phyloP scores from a whole-genome alignment of 2,113 vertebrate species.

The Rhinopomastus cyanomelas region DNA sequence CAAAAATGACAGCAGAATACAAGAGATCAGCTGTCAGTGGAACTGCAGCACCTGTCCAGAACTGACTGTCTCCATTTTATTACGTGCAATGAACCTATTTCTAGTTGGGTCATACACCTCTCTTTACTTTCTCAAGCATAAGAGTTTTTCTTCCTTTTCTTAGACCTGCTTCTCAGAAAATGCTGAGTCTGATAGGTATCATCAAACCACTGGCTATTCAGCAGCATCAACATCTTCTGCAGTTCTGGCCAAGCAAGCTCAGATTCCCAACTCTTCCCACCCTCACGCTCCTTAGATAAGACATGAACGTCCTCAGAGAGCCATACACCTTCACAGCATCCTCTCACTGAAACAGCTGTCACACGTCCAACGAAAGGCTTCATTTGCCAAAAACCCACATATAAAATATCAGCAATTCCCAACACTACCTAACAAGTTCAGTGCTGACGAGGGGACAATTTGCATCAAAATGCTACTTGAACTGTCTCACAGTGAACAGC shows the following conservation, averaged over 20 bases:
- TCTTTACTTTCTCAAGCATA: not conserved
- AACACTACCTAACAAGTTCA: not conserved
- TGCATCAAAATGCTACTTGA: not conserved
- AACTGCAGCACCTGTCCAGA: not conserved
- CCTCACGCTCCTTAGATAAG: not conserved
- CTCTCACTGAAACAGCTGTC: not conserved
- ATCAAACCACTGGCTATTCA: not conserved
- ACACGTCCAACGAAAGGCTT: not conserved
- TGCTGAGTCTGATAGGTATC: not conserved
- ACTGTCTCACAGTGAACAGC: not conserved
- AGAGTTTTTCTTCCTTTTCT: not conserved
- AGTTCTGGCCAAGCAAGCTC: not conserved
- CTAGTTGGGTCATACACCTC: not conserved
- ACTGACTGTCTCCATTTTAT: not conserved
- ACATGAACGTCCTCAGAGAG: not conserved
- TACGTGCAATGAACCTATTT: not conserved
- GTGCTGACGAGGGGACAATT: not conserved
- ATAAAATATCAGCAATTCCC: not conserved
- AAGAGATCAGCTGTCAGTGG: not conserved
- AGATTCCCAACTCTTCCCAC: not conserved
- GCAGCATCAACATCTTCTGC: not conserved
- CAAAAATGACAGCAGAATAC: not conserved
- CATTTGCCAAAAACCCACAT: not conserved
- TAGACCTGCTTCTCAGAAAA: not conserved
- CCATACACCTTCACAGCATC: not conserved